Evolutionary conservation across 2,888 invertebrate species (phyloP), one percentile per base, ranked within the genome.

Genomic region (Ormyrus nitidulus): DNA sequence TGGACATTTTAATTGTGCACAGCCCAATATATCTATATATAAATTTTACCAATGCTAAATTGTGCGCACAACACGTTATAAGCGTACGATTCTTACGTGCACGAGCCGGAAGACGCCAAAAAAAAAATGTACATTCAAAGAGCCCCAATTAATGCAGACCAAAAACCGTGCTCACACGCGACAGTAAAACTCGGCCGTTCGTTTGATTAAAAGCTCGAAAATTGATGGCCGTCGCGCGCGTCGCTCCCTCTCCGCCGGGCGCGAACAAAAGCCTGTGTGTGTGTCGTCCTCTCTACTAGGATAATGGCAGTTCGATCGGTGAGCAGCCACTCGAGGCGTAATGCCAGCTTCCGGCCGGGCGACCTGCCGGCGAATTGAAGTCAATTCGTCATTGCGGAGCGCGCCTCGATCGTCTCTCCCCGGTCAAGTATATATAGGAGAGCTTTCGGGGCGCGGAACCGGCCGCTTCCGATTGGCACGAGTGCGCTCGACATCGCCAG

Each of bases 401-500:
- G 59, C 71, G 77, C 59, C 79, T 64, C 34, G 34, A 34, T 34
- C 34, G 34, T 3, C 0, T 19, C 19, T 19, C 34, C 34, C 34
- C 34, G 34, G 34, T 34, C 34, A 4, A 34, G 34, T 34, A 19
- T 19, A 19, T 19, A 19, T 1, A 4, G 34, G 4, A 0, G 34
- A 34, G 34, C 34, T 65, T 69, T n/a, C 53, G 34, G 58, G 51
- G 51, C 56, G 77, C 58, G 73, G 64, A 78, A 85, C 84, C 84
- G 85, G 84, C 85, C 82, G 83, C 77, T 84, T 82, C 85, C 77
- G 84, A 84, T 82, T 82, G 82, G 76, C 10, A 48, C 73, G 64
- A 82, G 74, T 65, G 74, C 74, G 72, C 66, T 77, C 34, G 34
- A 34, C 34, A 4, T 69, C n/a, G 19, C 58, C 46, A 58, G 68